These are phyloP conservation scores for Stenopsyche tienmushanensis DNA, from an alignment of 1,140 invertebrate species.

Conservation along the genomic window DNA sequence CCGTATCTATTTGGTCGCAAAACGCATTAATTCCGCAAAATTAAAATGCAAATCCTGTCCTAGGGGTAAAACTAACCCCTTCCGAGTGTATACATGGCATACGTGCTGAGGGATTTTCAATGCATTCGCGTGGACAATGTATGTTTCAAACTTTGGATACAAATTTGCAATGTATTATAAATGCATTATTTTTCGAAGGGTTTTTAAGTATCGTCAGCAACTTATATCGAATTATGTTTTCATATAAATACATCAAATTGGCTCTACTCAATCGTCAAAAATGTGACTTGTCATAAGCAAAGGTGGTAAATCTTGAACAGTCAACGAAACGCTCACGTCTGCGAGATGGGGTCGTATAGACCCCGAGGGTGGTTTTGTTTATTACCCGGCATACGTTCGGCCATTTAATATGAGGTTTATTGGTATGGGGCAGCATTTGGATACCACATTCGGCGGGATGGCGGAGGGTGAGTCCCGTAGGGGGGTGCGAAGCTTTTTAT, in stretches of 20 bases:
- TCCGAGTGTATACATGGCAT: not conserved
- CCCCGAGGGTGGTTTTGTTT: conserved; percentile 31
- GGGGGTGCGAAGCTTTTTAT: too few species aligned
- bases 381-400: conserved; percentile 32
- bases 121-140: not conserved
- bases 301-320: not conserved
- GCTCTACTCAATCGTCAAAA: too few species aligned
- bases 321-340: conserved; percentile 10
- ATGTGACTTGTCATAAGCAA: not conserved
- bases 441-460: not conserved
- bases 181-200: too few species aligned
- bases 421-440: conserved; percentile 24
- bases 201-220: too few species aligned
- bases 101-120: not conserved
- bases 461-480: too few species aligned
- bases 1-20: conserved; percentile 14
- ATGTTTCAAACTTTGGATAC: too few species aligned
- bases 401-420: conserved; percentile 40
- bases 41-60: conserved; percentile 35
- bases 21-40: conserved; percentile 35
- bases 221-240: too few species aligned
- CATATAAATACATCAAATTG: too few species aligned
- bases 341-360: conserved; percentile 5
- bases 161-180: too few species aligned
- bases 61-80: conserved; percentile 3